Evolutionary conservation across 2,888 invertebrate genomes (phyloP).

Genomic region (Athripsodes cinereus): DNA sequence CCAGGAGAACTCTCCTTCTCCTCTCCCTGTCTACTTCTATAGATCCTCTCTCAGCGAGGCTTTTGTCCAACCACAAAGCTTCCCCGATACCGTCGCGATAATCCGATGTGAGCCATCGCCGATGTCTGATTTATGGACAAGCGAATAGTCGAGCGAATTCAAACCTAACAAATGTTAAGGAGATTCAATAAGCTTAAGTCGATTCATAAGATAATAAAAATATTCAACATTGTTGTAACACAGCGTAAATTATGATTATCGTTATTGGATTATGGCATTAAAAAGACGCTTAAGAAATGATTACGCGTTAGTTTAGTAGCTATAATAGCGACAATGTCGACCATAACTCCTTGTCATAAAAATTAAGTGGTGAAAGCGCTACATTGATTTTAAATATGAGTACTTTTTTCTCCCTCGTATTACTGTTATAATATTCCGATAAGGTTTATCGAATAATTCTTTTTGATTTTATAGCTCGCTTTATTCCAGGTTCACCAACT

Average conservation of each 20-base stretch:
- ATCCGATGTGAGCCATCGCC: conserved; percentile 19
- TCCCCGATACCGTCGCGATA: conserved; percentile 18
- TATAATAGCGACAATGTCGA: not conserved
- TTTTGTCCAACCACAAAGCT: conserved; percentile 24
- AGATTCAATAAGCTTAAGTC: not conserved
- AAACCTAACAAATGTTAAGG: conserved; percentile 8
- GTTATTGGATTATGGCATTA: not conserved
- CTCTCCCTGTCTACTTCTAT: not conserved
- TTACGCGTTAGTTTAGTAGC: not conserved
- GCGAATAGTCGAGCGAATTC: not conserved
- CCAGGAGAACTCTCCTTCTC: not conserved
- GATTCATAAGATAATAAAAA: not conserved
- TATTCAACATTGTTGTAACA: not conserved
- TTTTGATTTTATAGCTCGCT: too few relatives aligned
- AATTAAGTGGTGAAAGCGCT: conserved; percentile 1
- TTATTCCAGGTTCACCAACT: too few relatives aligned
- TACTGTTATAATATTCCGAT: too few relatives aligned
- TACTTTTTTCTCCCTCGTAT: not conserved
- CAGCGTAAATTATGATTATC: not conserved
- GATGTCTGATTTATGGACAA: conserved; percentile 18
- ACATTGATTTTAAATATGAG: not conserved
- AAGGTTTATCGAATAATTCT: too few relatives aligned
- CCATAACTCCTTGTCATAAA: not conserved
- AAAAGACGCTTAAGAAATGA: not conserved
- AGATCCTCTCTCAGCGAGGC: conserved; percentile 10